Evolutionary conservation across 2,888 invertebrate species (phyloP).

Genomic region (Drosophila flavopinicola): DNA sequence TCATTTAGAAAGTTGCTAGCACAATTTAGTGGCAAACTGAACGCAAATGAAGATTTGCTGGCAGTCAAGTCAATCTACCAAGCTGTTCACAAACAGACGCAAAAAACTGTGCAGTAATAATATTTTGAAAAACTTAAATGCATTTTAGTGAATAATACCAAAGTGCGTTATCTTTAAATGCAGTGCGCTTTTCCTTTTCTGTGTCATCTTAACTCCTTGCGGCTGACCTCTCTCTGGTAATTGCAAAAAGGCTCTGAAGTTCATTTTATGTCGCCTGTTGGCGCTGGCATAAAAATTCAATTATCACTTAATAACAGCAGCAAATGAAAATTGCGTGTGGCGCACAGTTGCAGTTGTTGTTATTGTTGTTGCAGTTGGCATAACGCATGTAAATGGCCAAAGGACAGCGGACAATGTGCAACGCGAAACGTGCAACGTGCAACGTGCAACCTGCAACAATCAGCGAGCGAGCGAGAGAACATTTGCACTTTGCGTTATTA

Average conservation of each 20-base stretch:
- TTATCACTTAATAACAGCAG: conserved; percentile 75
- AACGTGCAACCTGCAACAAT: conserved; percentile 33
- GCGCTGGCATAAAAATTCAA: conserved; percentile 76
- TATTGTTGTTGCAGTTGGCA: conserved; percentile 24
- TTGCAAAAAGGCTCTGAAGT: conserved; percentile 39
- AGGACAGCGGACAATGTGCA: conserved; percentile 17
- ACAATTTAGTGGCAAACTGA: conserved; percentile 30
- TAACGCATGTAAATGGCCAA: conserved; percentile 41
- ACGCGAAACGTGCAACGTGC: conserved; percentile 6
- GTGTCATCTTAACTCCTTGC: conserved; percentile 19
- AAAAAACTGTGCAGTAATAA: background rate
- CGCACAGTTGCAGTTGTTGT: conserved; percentile 29
- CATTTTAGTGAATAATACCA: no score
- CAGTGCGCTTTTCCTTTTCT: background rate
- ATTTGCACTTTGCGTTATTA: conserved; percentile 75
- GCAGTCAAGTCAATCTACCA: conserved; percentile 23
- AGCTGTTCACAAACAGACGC: background rate
- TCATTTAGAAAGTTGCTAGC: conserved; percentile 49
- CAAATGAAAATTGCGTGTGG: conserved; percentile 68
- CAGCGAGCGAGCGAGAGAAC: conserved; percentile 38
- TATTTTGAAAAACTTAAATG: background rate
- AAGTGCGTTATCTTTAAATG: background rate
- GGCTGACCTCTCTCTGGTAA: conserved; percentile 28
- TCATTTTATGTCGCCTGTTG: conserved; percentile 42
- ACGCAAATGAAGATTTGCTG: conserved; percentile 10